These are phyloP conservation scores for Sibirionetta formosa DNA, from an alignment of 2,797 vertebrate genomes.

Conservation along the genomic window DNA sequence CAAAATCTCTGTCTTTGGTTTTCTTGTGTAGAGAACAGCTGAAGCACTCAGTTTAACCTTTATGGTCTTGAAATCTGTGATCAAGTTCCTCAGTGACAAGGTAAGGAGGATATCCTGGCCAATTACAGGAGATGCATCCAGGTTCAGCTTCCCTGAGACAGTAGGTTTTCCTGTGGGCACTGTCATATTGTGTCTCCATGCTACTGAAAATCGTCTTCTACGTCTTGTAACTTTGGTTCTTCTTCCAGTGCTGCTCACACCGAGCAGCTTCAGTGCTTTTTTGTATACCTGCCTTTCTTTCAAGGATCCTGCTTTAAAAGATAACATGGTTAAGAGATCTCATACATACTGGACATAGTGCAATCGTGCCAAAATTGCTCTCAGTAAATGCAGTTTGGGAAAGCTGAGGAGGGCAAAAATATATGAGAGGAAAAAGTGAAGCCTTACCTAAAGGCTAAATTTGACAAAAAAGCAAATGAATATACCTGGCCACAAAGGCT, in stretches of 20 bases:
- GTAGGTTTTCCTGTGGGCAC: neutral
- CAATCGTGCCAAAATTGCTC: neutral
- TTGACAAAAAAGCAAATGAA: neutral
- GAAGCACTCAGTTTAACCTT: slow-evolving; percentile 83
- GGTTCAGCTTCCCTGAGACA: slow-evolving; percentile 79
- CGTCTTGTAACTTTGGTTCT: neutral
- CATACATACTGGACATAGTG: accelerated
- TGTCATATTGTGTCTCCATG: neutral
- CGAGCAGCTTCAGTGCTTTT: slow-evolving; percentile 79
- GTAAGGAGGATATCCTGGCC: slow-evolving; percentile 87
- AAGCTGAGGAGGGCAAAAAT: neutral
- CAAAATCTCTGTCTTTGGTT: slow-evolving; percentile 76
- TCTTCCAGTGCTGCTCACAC: slow-evolving; percentile 25
- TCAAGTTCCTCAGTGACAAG: slow-evolving; percentile 84
- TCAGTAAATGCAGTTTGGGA: neutral
- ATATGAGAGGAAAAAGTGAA: neutral
- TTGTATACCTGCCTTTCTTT: slow-evolving; percentile 80
- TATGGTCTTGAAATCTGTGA: slow-evolving; percentile 66
- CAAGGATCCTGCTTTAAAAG: slow-evolving; percentile 68
- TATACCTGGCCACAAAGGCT: neutral
- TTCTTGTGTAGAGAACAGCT: slow-evolving; percentile 80
- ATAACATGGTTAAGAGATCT: neutral
- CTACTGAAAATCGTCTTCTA: neutral
- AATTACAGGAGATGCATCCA: slow-evolving; percentile 83
- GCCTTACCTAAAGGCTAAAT: neutral